phyloP scores from a whole-genome alignment of 2,797 vertebrate genomes.

The Poeciliopsis presidionis region DNA sequence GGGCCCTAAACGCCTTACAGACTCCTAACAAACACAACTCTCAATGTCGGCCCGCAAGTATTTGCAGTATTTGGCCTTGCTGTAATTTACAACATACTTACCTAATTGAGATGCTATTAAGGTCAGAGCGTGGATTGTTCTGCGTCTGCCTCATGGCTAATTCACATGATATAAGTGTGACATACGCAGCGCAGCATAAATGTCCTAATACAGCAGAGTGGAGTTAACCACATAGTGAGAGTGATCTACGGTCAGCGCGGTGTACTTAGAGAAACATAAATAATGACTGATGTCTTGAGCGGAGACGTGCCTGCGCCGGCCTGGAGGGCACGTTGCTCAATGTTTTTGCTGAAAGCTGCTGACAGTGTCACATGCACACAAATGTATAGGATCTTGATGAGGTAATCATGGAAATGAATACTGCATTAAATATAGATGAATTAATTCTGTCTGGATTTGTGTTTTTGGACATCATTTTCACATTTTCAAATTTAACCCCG shows the following conservation, averaged over 20 bases:
- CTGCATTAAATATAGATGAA: not conserved
- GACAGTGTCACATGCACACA: conserved; percentile 29
- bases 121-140: conserved; percentile 68
- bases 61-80: conserved; percentile 78
- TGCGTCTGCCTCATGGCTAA: conserved; percentile 50
- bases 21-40: conserved; percentile 77
- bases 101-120: conserved; percentile 79
- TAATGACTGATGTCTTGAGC: conserved; percentile 62
- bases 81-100: conserved; percentile 79
- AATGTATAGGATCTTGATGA: conserved; percentile 16
- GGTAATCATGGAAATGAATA: conserved; percentile 5
- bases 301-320: conserved; percentile 49
- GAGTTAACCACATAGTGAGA: conserved; percentile 53
- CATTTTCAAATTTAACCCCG: conserved; percentile 19
- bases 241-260: conserved; percentile 63
- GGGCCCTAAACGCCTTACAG: conserved; percentile 79
- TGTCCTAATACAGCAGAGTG: conserved; percentile 49
- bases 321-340: conserved; percentile 40
- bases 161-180: conserved; percentile 64
- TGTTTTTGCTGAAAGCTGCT: conserved; percentile 25
- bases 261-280: conserved; percentile 56
- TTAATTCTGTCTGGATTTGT: not conserved
- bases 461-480: not conserved
- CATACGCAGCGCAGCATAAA: conserved; percentile 48
- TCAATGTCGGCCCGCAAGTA: conserved; percentile 71